phyloP scores from a whole-genome alignment of 2,113 vertebrate species.

The Camelus dromedarius region DNA sequence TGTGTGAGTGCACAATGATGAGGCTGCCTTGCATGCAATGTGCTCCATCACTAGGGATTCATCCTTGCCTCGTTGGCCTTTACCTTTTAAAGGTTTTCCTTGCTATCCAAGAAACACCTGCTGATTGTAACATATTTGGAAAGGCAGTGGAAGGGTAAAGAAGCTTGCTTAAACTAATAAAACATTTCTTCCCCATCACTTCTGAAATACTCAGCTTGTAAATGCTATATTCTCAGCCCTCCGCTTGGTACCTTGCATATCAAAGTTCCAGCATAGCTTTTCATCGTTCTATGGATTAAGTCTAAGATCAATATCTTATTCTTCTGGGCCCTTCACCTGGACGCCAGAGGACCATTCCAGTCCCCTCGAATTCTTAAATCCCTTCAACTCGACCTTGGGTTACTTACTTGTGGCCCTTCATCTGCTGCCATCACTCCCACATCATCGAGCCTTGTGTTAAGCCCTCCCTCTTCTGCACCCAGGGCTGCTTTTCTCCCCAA shows the following conservation, averaged over 20 bases:
- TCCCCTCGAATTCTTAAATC: neutral
- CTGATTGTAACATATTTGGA: neutral
- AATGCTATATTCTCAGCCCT: neutral
- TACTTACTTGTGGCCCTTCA: neutral
- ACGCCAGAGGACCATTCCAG: too few species aligned
- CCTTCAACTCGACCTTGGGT: neutral
- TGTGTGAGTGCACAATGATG: too few species aligned
- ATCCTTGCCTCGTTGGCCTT: neutral
- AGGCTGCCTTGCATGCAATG: too few species aligned
- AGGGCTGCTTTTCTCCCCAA: neutral
- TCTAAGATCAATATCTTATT: neutral
- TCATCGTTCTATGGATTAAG: neutral
- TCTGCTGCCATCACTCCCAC: neutral
- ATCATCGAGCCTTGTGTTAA: neutral
- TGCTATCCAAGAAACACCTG: neutral
- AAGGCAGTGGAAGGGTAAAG: neutral
- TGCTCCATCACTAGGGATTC: too few species aligned
- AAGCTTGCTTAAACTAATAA: neutral
- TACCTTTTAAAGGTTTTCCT: neutral
- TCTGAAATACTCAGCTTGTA: neutral
- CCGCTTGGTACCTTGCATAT: neutral
- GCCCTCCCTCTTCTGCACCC: neutral
- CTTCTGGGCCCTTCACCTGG: neutral
- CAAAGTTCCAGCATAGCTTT: neutral
- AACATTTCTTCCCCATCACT: neutral